These are phyloP conservation scores for Microcebus lehilahytsara DNA, from an alignment of 2,113 vertebrate genomes.

Conservation along the genomic window DNA sequence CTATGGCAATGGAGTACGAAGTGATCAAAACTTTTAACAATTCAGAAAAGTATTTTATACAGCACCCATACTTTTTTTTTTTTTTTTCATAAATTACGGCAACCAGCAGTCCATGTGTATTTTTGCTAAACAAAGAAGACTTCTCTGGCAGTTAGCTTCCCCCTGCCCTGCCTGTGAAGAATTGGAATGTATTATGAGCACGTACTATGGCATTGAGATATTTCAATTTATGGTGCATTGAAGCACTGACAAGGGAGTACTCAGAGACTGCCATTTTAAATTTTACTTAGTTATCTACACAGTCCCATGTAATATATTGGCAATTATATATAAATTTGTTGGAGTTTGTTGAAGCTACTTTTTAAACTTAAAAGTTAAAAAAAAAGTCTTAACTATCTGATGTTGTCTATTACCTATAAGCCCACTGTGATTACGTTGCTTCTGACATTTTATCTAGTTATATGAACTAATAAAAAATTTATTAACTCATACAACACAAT, in stretches of 20 bases:
- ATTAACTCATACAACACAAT: background rate
- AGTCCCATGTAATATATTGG: background rate
- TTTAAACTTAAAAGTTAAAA: background rate
- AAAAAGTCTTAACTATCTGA: background rate
- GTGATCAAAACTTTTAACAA: background rate
- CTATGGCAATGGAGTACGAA: background rate
- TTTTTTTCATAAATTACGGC: background rate
- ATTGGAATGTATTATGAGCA: background rate
- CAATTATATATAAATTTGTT: background rate
- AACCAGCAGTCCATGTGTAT: background rate
- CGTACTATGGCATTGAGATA: background rate
- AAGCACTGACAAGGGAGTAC: background rate
- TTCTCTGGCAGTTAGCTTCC: background rate
- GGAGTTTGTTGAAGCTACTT: background rate
- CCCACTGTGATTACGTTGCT: background rate
- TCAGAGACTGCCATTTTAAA: background rate
- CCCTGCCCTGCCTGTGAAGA: background rate
- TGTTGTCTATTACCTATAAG: background rate
- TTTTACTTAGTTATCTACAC: background rate
- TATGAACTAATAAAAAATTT: background rate
- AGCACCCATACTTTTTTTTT: background rate
- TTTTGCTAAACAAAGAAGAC: conserved; percentile 2
- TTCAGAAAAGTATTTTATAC: background rate
- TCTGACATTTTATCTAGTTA: background rate
- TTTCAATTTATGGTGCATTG: background rate